phyloP scores from a whole-genome alignment of 2,113 vertebrate species.

The Amphilophus citrinellus region DNA sequence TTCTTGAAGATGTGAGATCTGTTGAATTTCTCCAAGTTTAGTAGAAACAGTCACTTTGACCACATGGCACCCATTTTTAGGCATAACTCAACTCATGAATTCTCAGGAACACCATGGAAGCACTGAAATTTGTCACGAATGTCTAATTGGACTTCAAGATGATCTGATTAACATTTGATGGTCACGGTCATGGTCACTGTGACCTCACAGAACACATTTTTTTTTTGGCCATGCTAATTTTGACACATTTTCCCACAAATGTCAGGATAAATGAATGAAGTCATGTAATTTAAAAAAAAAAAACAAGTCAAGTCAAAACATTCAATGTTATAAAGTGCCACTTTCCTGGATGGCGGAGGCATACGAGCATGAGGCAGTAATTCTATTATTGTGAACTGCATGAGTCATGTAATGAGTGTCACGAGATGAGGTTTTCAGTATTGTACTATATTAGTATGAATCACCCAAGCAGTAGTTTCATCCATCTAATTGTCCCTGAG shows the following conservation, averaged over 20 bases:
- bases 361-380: background rate
- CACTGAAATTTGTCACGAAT: background rate
- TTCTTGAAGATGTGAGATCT: background rate
- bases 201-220: background rate
- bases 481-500: constrained; percentile 27
- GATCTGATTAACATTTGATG: background rate
- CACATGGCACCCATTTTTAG: background rate
- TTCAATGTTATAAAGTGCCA: background rate
- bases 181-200: background rate
- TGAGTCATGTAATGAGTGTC: constrained; percentile 8
- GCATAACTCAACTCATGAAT: background rate
- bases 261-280: background rate
- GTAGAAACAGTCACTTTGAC: background rate
- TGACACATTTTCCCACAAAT: background rate
- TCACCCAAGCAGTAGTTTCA: constrained; percentile 23
- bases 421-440: constrained; percentile 17
- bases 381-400: background rate
- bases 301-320: background rate
- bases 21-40: background rate
- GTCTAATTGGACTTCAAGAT: background rate
- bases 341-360: too few species aligned
- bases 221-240: background rate
- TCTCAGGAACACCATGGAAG: background rate
- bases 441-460: constrained; percentile 13
- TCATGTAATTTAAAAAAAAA: background rate